Evolutionary conservation across 2,888 invertebrate genomes (phyloP).

Genomic region (Timema podura): DNA sequence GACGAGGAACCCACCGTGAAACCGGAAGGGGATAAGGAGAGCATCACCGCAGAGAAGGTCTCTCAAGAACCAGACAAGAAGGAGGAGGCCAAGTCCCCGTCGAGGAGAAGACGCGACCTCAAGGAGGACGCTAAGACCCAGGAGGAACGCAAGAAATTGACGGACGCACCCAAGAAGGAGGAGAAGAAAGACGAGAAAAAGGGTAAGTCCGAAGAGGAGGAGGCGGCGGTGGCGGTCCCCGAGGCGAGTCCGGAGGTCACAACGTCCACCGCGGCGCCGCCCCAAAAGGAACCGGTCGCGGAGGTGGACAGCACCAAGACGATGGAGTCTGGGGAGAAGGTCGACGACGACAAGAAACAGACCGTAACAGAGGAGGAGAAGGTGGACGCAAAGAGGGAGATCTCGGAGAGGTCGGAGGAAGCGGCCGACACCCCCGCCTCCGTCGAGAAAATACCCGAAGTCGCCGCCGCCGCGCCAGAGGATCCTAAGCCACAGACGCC

Average conservation of each 20-base stretch:
- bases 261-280: background rate
- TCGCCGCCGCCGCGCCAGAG: conserved; percentile 1
- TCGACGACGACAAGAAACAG: background rate
- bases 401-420: background rate
- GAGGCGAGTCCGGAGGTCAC: conserved; percentile 8
- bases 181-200: conserved; percentile 32
- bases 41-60: conserved; percentile 26
- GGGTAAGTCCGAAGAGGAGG: conserved; percentile 19
- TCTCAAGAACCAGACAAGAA: conserved; percentile 32
- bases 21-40: conserved; percentile 32
- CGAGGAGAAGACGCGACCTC: conserved; percentile 7
- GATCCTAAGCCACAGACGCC: conserved; percentile 1
- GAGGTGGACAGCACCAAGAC: conserved; percentile 15
- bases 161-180: conserved; percentile 41
- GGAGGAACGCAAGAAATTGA: conserved; percentile 42
- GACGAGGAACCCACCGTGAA: conserved; percentile 39
- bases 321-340: conserved; percentile 2
- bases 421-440: background rate
- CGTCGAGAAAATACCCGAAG: conserved; percentile 13
- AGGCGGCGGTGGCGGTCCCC: background rate
- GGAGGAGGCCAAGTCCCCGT: conserved; percentile 30
- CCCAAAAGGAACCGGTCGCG: background rate
- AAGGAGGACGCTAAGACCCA: conserved; percentile 6
- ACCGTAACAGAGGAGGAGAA: background rate
- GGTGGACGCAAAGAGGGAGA: background rate